These are phyloP conservation scores for Araneus ventricosus DNA, from an alignment of 1,140 invertebrate species.

Conservation along the genomic window DNA sequence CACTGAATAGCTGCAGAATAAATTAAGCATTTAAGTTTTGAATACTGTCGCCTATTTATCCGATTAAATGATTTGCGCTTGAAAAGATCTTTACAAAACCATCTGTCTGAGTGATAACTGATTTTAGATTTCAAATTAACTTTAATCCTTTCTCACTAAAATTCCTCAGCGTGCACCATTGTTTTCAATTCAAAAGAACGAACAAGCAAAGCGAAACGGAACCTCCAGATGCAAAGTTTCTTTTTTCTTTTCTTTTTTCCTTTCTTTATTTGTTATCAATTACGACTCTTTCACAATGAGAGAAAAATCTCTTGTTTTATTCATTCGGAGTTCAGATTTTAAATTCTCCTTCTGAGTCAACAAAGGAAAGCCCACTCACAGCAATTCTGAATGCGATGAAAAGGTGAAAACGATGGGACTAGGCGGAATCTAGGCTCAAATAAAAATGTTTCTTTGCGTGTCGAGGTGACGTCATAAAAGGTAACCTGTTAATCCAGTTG, in stretches of 20 bases:
- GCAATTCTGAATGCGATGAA: background rate
- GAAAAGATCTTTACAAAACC: background rate
- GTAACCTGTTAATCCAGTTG: slow-evolving; percentile 69
- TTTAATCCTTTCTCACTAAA: slow-evolving; percentile 7
- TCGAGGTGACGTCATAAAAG: slow-evolving; percentile 11
- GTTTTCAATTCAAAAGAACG: background rate
- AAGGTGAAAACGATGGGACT: background rate
- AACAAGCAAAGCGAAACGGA: background rate
- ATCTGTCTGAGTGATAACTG: background rate
- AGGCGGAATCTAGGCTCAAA: background rate
- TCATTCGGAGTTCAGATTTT: background rate
- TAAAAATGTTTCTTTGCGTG: slow-evolving; percentile 45
- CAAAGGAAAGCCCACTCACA: background rate
- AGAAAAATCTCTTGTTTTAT: background rate
- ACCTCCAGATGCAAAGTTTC: background rate
- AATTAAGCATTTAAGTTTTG: slow-evolving; percentile 9
- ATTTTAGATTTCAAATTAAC: background rate
- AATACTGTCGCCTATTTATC: background rate
- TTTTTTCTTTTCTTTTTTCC: background rate
- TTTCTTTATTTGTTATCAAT: background rate
- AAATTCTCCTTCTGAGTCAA: background rate
- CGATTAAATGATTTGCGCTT: background rate
- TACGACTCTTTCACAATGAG: background rate
- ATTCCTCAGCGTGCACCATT: background rate
- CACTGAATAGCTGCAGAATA: background rate